phyloP scores from a whole-genome alignment of 2,113 vertebrate species.

The Gadus chalcogrammus region DNA sequence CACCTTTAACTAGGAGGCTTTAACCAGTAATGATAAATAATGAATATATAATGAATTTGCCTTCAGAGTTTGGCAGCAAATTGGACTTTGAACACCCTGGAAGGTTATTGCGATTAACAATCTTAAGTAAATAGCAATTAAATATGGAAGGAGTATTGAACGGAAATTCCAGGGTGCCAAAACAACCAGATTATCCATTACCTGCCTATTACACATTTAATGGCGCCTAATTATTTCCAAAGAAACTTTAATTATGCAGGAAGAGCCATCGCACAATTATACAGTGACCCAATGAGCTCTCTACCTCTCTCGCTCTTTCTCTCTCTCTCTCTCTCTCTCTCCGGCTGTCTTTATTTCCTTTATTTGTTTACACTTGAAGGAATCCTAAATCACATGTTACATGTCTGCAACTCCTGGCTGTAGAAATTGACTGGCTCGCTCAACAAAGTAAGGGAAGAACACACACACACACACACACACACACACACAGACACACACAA shows the following conservation, averaged over 20 bases:
- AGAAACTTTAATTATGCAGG: conserved; percentile 50
- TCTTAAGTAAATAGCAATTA: conserved; percentile 62
- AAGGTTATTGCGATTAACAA: conserved; percentile 62
- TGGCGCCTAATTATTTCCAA: conserved; percentile 54
- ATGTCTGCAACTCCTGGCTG: too few relatives aligned
- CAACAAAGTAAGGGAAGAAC: too few relatives aligned
- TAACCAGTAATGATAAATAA: conserved; percentile 51
- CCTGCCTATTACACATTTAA: conserved; percentile 54
- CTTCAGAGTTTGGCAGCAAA: conserved; percentile 24
- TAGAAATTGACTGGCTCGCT: too few relatives aligned
- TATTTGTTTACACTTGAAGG: too few relatives aligned
- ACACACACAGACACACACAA: too few relatives aligned
- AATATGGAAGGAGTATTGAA: conserved; percentile 57
- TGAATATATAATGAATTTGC: conserved; percentile 53
- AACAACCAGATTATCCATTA: conserved; percentile 59
- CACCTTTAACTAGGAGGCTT: conserved; percentile 25
- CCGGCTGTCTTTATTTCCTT: too few relatives aligned
- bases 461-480: too few relatives aligned
- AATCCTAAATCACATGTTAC: too few relatives aligned
- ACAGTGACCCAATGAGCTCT: conserved; percentile 13
- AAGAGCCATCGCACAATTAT: conserved; percentile 43
- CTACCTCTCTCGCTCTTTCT: not conserved
- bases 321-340: too few relatives aligned
- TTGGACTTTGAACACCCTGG: conserved; percentile 35
- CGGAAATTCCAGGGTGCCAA: conserved; percentile 45